Evolutionary conservation across 1,140 invertebrate species (phyloP), one percentile per base, ranked within the genome.

Genomic region (Drosophila varians): DNA sequence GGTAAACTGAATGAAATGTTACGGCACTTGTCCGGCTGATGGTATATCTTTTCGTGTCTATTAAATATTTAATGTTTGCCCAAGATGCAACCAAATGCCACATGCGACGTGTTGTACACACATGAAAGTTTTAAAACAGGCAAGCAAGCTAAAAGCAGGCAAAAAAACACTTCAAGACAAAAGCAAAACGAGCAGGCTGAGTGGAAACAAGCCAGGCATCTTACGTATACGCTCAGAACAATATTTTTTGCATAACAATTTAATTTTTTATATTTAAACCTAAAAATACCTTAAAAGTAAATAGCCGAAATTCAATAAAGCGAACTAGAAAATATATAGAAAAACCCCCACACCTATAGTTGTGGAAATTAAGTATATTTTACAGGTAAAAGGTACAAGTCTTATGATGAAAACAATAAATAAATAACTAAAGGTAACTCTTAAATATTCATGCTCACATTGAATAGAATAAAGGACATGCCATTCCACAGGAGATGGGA

Each of bases 21-120:
- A 48, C 40, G 49, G 69, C 48, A 40, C 43, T 40, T 47, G 66
- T 31, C 52, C 11, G 58, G 26, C 28, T 36, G 56, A 48, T 74
- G 46, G 34, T 51, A 70, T 28, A 28, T 18, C 21, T 64, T 64
- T 47, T 74, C 57, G 46, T 62, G 68, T 12, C 57, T 64, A 74
- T 43, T 62, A 53, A 57, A 48, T 58, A 72, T 66, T 51, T 72
- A 36, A 75, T 43, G 57, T 61, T 55, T 48, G 46, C 58, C 25
- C 49, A 77, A 65, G 60, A 84, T 79, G 75, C 80, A 84, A 76
- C 56, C 70, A 55, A 77, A 82, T 43, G 62, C 70, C 52, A 21
- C 55, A 78, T 68, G 60, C 68, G 54, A 84, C 75, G 80, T 76
- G 57, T 80, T 80, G 76, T 56, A 87, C 62, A 74, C 42, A 51